Conservation (phyloP, 2,113 vertebrate genomes). For the Chaetodon auriga region DNA sequence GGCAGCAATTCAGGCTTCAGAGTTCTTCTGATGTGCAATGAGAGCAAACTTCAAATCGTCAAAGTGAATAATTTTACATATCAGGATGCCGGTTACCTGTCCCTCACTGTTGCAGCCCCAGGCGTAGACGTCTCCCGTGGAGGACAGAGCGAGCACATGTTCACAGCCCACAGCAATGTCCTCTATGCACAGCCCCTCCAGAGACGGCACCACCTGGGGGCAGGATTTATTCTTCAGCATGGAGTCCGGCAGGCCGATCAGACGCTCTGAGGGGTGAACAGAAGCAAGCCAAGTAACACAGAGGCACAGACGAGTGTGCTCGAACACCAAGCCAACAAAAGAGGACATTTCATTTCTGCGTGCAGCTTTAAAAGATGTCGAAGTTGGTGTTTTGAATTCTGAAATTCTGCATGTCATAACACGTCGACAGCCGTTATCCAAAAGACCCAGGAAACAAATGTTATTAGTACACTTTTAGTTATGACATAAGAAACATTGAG, state of each 20-base stretch:
- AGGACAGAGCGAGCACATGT: conserved; percentile 84
- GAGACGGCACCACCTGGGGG: conserved; percentile 84
- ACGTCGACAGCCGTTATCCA: not conserved
- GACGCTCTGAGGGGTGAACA: conserved; percentile 78
- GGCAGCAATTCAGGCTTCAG: not conserved
- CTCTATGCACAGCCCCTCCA: conserved; percentile 85
- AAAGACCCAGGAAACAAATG: no score
- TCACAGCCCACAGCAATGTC: conserved; percentile 87
- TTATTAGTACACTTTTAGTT: no score
- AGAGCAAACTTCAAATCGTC: not conserved
- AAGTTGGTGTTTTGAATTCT: no score
- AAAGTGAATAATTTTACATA: not conserved
- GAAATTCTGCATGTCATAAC: not conserved
- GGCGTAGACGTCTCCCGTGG: conserved; percentile 84
- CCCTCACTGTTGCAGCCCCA: conserved; percentile 89
- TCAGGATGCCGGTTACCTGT: conserved; percentile 78
- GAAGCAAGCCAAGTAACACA: not conserved
- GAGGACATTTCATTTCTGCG: not conserved
- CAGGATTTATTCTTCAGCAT: conserved; percentile 86
- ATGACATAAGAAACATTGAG: not conserved
- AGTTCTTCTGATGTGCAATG: not conserved
- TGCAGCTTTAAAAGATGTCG: not conserved
- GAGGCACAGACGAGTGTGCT: not conserved
- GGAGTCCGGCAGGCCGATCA: conserved; percentile 86
- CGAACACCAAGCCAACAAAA: not conserved